phyloP scores from a whole-genome alignment of 2,888 invertebrate species.

The Rhopalosiphum nymphaeae region DNA sequence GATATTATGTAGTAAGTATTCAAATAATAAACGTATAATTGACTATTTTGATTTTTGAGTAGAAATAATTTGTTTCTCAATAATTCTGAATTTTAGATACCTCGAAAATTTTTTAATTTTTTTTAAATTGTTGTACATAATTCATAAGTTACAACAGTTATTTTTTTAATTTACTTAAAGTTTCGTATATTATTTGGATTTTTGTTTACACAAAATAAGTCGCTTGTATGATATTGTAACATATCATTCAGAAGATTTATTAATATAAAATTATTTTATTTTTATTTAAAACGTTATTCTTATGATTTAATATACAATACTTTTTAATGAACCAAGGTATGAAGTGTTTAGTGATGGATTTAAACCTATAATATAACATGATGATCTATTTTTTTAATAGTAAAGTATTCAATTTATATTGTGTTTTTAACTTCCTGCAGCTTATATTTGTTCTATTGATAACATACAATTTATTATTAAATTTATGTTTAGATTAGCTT shows the following conservation, averaged over 20 bases:
- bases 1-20: too few relatives aligned
- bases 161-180: too few relatives aligned
- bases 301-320: neutral
- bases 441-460: neutral
- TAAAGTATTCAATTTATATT: neutral
- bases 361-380: neutral
- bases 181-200: too few relatives aligned
- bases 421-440: neutral
- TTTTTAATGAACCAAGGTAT: neutral
- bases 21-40: too few relatives aligned
- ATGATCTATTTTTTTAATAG: neutral
- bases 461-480: neutral
- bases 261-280: neutral
- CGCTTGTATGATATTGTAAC: neutral
- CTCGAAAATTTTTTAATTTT: too few relatives aligned
- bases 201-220: too few relatives aligned
- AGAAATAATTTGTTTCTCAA: too few relatives aligned
- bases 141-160: too few relatives aligned
- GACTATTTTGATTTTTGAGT: too few relatives aligned
- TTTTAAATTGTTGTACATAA: too few relatives aligned
- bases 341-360: neutral
- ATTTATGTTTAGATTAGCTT: conserved; percentile 67
- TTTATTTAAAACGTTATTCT: neutral
- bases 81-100: too few relatives aligned
- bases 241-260: neutral